Percentiles rank a stretch among this genome's conserved stretches.
phyloP scores from a whole-genome alignment of 2,888 invertebrate genomes.

The Leucania comma region DNA sequence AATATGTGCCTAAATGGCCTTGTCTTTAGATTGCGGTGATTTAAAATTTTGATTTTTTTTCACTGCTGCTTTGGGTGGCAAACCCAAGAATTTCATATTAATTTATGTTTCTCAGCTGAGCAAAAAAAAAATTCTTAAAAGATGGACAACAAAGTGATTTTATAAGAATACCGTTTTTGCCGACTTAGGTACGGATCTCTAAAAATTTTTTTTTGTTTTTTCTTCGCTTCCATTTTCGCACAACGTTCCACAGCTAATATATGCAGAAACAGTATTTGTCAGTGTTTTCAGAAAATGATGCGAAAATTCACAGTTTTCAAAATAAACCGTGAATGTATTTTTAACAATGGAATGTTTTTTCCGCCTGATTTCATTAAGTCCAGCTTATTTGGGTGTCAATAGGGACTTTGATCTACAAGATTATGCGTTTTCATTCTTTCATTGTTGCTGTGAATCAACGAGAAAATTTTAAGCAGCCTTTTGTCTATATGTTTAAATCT shows the following conservation, averaged over 20 bases:
- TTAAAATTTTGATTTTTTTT: too few species aligned
- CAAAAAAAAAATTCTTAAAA: too few species aligned
- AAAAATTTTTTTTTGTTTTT: constrained; percentile 11
- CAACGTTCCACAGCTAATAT: constrained; percentile 36
- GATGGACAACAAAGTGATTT: too few species aligned
- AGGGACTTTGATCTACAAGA: not conserved
- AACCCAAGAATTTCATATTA: too few species aligned
- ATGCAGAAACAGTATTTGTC: constrained; percentile 48
- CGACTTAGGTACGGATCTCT: too few species aligned
- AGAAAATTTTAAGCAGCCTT: not conserved
- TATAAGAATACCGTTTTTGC: too few species aligned
- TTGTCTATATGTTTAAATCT: not conserved
- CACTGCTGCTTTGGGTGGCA: too few species aligned
- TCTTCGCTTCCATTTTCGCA: constrained; percentile 24
- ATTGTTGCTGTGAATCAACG: not conserved
- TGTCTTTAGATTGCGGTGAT: too few species aligned
- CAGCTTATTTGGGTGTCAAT: not conserved
- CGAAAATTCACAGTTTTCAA: not conserved
- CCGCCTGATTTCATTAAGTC: not conserved
- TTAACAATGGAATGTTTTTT: not conserved
- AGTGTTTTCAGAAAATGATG: constrained; percentile 20
- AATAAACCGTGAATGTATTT: constrained; percentile 14
- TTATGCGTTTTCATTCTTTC: not conserved
- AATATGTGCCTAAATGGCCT: too few species aligned
- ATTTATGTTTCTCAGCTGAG: too few species aligned